Conservation (phyloP, 2,113 vertebrate species). For the Coreoperca whiteheadi region DNA sequence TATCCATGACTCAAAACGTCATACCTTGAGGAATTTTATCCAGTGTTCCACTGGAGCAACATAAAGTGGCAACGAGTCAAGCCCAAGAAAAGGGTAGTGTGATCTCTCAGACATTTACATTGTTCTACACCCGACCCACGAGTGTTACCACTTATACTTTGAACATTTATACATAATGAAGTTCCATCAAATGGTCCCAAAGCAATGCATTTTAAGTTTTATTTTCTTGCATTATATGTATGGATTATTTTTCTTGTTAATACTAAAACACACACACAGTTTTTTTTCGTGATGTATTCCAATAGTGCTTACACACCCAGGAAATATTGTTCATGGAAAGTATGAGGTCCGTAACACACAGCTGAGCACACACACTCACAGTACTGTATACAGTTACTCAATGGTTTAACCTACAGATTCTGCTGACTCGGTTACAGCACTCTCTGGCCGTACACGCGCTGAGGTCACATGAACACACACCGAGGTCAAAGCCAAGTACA, state of each 20-base stretch:
- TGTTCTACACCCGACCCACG: no score
- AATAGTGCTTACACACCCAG: not conserved
- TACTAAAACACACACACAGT: not conserved
- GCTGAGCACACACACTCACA: not conserved
- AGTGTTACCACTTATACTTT: no score
- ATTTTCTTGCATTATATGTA: not conserved
- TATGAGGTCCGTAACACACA: not conserved
- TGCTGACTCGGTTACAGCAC: slow-evolving; percentile 24
- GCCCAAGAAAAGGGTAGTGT: not conserved
- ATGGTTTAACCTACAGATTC: slow-evolving; percentile 15
- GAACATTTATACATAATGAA: no score
- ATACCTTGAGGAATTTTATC: not conserved
- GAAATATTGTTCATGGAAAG: not conserved
- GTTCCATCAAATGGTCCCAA: no score
- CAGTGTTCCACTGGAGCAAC: not conserved
- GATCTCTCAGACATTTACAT: no score
- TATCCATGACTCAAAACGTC: not conserved
- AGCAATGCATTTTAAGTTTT: no score
- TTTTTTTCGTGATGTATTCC: not conserved
- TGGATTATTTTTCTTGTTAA: no score
- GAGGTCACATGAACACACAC: slow-evolving; percentile 45
- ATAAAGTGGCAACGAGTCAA: not conserved
- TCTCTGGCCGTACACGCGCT: not conserved
- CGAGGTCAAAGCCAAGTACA: slow-evolving; percentile 39
- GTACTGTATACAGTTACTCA: not conserved